Base-by-base conservation (phyloP, 2,113 vertebrate genomes). In the Dasyornis broadbenti region DNA sequence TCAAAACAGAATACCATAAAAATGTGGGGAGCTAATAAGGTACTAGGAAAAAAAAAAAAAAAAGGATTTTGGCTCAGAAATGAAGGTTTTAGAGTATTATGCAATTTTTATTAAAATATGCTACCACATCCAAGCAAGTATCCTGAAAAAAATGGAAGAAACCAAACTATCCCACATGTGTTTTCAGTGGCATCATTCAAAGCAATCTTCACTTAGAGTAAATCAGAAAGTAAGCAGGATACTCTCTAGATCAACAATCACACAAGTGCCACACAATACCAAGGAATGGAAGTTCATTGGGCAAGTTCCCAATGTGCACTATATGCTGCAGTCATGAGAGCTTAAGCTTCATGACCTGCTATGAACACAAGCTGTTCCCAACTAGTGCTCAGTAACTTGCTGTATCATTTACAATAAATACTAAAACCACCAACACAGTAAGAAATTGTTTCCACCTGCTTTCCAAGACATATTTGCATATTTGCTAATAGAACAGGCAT, bases 21-120 rank as follows among this genome's bases (percentile, higher is more conserved):
- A 60, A 53, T 0, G 0, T 19, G 6, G 12, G 7, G 1, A 57
- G 23, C 28, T 57, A 88, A 37, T 47, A 87, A 45, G 3, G 42
- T 75, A 26, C 2, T n/a, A 57, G 7, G 11, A 20, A 33, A 44
- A 31, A 49, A 37, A 28, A 47, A 17, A 15, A 45, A 45, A 45
- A 45, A 37, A 49, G 4, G 3, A 2, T 3, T 77, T 81, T 59
- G 26, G 3, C 30, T 85, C 31, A 75, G 52, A 90, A 85, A 78
- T 54, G 0, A 86, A 83, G 6, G 12, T 8, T 83, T 77, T 39
- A 49, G 20, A 45, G 8, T 39, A 45, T 56, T 90, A 45, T 11
- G 10, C 11, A 63, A 47, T 53, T 81, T 42, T 56, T 35, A 50
- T 18, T 76, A 30, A 89, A 70, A 70, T 54, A 53, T 31, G 15